Evolutionary conservation across 2,888 invertebrate species (phyloP).

Genomic region (Julus scandinavius): DNA sequence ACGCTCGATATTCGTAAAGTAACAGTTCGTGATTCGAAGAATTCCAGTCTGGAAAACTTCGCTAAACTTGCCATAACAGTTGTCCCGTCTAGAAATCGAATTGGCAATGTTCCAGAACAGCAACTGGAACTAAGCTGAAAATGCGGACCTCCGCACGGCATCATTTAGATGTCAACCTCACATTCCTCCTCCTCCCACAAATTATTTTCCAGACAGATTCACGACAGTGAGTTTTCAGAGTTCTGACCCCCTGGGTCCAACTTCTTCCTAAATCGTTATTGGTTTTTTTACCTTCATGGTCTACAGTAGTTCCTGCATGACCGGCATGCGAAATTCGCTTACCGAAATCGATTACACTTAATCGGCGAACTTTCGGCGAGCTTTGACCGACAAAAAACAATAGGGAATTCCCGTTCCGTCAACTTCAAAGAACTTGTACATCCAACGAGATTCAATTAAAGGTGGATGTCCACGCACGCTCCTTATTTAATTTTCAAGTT

Average conservation of each 20-base stretch:
- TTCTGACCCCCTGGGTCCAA: neutral
- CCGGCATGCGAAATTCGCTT: neutral
- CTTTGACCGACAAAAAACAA: neutral
- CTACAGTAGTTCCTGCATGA: neutral
- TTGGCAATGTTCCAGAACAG: neutral
- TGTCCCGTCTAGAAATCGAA: too few relatives aligned
- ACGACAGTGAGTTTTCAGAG: neutral
- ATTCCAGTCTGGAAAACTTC: too few relatives aligned
- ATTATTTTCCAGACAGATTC: conserved; percentile 17
- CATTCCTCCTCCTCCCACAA: neutral
- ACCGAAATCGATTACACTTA: neutral
- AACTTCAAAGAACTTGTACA: neutral
- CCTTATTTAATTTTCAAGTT: neutral
- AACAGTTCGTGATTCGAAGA: too few relatives aligned
- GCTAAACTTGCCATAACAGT: too few relatives aligned
- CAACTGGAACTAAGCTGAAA: conserved; percentile 10
- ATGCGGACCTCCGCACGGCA: neutral
- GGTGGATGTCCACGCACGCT: neutral
- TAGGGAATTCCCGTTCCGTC: too few relatives aligned
- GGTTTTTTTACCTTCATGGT: too few relatives aligned
- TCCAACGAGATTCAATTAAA: neutral
- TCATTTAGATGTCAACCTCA: conserved; percentile 22
- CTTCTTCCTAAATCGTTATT: too few relatives aligned
- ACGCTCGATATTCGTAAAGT: too few relatives aligned
- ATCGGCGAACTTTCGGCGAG: neutral